Evolutionary conservation across 2,888 invertebrate genomes (phyloP).

Genomic region (Acleris laterana): DNA sequence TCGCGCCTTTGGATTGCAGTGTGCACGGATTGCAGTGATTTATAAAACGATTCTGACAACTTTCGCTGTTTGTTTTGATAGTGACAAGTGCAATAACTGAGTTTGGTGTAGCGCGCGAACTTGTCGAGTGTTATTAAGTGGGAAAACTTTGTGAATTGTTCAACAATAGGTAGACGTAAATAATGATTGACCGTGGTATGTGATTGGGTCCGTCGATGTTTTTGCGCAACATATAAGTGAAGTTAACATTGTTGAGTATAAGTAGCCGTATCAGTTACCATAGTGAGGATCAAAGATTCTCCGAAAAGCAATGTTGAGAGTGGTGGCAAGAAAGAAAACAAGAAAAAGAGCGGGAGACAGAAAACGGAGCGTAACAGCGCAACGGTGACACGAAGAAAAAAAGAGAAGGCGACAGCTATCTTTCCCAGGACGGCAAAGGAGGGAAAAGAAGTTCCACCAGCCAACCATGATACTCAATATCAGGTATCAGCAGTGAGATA

Average conservation of each 20-base stretch:
- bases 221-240: slow-evolving; percentile 12
- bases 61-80: slow-evolving; percentile 22
- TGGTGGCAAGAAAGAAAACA: slow-evolving; percentile 85
- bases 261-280: slow-evolving; percentile 77
- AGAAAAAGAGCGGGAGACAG: slow-evolving; percentile 86
- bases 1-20: slow-evolving; percentile 76
- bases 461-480: slow-evolving; percentile 62
- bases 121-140: slow-evolving; percentile 19
- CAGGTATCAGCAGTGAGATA: slow-evolving; percentile 53
- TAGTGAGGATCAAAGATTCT: slow-evolving; percentile 88
- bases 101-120: slow-evolving; percentile 34
- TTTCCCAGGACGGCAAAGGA: slow-evolving; percentile 68
- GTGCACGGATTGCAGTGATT: slow-evolving; percentile 79
- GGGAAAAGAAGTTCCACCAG: slow-evolving; percentile 57
- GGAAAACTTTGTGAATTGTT: slow-evolving; percentile 8
- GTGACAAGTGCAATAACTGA: slow-evolving; percentile 30
- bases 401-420: slow-evolving; percentile 63
- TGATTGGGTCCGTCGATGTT: slow-evolving; percentile 18
- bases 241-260: slow-evolving; percentile 24
- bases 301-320: slow-evolving; percentile 85
- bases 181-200: slow-evolving; percentile 4
- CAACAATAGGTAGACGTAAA: background rate
- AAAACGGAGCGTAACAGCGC: slow-evolving; percentile 79
- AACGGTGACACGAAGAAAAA: slow-evolving; percentile 77
- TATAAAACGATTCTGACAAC: slow-evolving; percentile 53